A percentile compares a stretch with the other conserved stretches of the same genome.
These are phyloP conservation scores for Mimumesa dahlbomi DNA, from an alignment of 2,888 invertebrate species.

Conservation along the genomic window DNA sequence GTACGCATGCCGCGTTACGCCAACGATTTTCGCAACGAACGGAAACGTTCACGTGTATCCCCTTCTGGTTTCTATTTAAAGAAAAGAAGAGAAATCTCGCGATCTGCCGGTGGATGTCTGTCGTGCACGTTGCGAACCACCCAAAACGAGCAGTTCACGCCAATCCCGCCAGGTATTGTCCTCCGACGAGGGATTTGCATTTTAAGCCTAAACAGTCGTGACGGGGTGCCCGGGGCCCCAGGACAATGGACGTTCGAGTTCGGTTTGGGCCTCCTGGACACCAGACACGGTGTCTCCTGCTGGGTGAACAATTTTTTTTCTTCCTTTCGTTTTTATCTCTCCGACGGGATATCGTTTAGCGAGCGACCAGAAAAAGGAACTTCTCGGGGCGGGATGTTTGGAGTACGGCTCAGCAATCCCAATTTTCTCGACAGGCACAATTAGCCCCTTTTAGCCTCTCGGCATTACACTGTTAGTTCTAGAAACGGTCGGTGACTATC, in stretches of 20 bases:
- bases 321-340: no score
- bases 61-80: no score
- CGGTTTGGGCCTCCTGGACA: constrained; percentile 40
- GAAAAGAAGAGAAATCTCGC: constrained; percentile 14
- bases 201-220: constrained; percentile 66
- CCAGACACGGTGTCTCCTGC: constrained; percentile 47
- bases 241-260: constrained; percentile 44
- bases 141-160: constrained; percentile 54
- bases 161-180: constrained; percentile 47
- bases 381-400: constrained; percentile 52
- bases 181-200: constrained; percentile 70
- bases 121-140: constrained; percentile 69
- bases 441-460: constrained; percentile 57
- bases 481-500: constrained; percentile 21
- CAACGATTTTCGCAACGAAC: constrained; percentile 10
- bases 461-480: constrained; percentile 24
- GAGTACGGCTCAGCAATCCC: constrained; percentile 55
- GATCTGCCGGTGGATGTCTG: constrained; percentile 57
- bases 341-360: constrained; percentile 16
- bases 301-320: constrained; percentile 50
- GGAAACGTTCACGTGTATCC: background rate
- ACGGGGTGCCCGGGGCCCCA: constrained; percentile 54
- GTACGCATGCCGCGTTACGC: constrained; percentile 31
- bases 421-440: constrained; percentile 65
- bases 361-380: constrained; percentile 16